phyloP scores from a whole-genome alignment of 2,113 vertebrate species.

The Callipepla californica region DNA sequence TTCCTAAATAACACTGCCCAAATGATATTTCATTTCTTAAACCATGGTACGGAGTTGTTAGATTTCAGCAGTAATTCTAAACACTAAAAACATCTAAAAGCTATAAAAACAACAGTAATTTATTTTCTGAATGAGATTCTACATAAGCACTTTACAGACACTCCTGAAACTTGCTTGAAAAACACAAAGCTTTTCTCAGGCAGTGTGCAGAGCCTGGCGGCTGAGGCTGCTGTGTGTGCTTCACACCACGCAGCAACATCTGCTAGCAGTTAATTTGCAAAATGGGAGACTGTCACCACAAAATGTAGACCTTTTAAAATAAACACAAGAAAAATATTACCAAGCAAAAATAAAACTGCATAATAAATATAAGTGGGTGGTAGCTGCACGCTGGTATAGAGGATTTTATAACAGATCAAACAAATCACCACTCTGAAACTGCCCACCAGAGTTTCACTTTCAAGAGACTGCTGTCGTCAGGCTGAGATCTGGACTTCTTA shows the following conservation, averaged over 20 bases:
- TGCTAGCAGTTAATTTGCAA: slow-evolving; percentile 81
- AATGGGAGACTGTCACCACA: slow-evolving; percentile 79
- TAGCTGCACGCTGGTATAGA: background rate
- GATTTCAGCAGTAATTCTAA: slow-evolving; percentile 51
- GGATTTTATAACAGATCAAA: slow-evolving; percentile 32
- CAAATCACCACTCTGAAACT: background rate
- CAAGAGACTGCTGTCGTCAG: background rate
- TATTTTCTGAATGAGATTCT: slow-evolving; percentile 59
- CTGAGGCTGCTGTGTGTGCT: slow-evolving; percentile 63
- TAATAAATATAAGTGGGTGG: slow-evolving; percentile 59
- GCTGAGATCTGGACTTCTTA: background rate
- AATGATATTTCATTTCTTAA: slow-evolving; percentile 42
- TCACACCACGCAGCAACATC: slow-evolving; percentile 74
- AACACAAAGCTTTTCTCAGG: slow-evolving; percentile 59
- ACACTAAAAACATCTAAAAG: slow-evolving; percentile 27
- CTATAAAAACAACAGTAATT: slow-evolving; percentile 44
- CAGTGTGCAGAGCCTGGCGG: slow-evolving; percentile 47
- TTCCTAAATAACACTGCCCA: background rate
- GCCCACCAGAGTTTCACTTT: background rate
- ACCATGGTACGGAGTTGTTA: background rate
- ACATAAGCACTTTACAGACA: slow-evolving; percentile 42
- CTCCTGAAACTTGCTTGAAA: slow-evolving; percentile 55
- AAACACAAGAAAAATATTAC: slow-evolving; percentile 76
- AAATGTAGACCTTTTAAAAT: slow-evolving; percentile 77
- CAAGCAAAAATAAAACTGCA: slow-evolving; percentile 68